phyloP scores from a whole-genome alignment of 1,140 invertebrate species.

The Doryteuthis pealeii region DNA sequence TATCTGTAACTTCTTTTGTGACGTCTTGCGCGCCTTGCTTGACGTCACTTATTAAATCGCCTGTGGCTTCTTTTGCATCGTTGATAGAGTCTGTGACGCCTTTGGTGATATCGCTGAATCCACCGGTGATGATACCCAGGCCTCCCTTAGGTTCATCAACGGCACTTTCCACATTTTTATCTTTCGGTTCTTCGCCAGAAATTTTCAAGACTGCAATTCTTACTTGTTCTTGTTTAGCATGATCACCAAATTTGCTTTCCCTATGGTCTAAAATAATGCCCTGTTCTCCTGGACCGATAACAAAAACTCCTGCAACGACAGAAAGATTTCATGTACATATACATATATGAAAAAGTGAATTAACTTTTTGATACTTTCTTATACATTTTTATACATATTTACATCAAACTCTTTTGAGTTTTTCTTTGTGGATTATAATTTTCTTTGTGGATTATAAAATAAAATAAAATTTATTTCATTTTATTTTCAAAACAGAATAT shows the following conservation, averaged over 20 bases:
- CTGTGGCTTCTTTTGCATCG: background rate
- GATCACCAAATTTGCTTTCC: slow-evolving; percentile 58
- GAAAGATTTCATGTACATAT: background rate
- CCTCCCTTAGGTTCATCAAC: background rate
- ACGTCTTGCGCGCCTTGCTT: background rate
- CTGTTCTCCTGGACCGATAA: slow-evolving; percentile 53
- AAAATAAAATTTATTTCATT: too few species aligned
- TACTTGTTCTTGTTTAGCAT: slow-evolving; percentile 45
- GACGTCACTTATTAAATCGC: background rate
- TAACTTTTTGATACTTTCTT: too few species aligned
- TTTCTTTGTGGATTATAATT: background rate
- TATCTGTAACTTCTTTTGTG: background rate
- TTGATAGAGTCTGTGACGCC: background rate
- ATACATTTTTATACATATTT: too few species aligned
- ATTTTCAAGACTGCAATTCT: slow-evolving; percentile 33
- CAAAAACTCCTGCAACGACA: slow-evolving; percentile 53
- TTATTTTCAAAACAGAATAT: too few species aligned
- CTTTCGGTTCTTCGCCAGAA: background rate
- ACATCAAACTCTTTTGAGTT: too few species aligned
- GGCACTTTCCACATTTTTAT: background rate
- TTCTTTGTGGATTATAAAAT: background rate
- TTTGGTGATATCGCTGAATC: background rate
- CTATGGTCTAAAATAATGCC: slow-evolving; percentile 58
- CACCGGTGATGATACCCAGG: background rate
- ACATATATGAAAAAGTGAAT: background rate